phyloP scores from a whole-genome alignment of 2,797 vertebrate genomes.

The Sebastes nivosus region DNA sequence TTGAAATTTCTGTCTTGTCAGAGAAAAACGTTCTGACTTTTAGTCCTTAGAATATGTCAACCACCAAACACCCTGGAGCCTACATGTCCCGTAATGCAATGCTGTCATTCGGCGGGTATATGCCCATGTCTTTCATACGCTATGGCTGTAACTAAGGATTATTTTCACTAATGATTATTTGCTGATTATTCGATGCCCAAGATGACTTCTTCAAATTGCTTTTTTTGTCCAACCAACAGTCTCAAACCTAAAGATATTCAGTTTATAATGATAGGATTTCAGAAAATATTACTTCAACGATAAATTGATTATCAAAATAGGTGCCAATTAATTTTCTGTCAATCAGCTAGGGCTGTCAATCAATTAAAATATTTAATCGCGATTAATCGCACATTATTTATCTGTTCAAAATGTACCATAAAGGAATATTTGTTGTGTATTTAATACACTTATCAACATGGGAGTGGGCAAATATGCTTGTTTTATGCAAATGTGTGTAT shows the following conservation, averaged over 20 bases:
- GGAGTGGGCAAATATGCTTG: no score
- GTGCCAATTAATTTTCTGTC: background rate
- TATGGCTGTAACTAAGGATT: no score
- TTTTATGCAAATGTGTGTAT: no score
- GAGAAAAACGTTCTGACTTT: background rate
- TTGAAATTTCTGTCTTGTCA: background rate
- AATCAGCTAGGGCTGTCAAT: background rate
- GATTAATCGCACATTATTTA: no score
- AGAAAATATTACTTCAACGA: background rate
- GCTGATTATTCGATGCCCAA: no score
- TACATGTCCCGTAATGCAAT: background rate
- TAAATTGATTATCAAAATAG: background rate
- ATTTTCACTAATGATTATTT: no score
- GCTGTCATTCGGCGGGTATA: background rate
- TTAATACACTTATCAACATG: no score
- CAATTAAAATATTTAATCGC: no score
- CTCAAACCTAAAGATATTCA: background rate
- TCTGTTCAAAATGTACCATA: no score
- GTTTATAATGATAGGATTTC: background rate
- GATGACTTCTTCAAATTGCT: background rate
- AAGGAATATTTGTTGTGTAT: no score
- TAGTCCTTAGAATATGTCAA: no score
- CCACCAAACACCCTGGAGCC: background rate
- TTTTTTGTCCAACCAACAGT: background rate
- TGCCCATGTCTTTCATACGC: background rate